Base-by-base conservation (phyloP, 1,140 invertebrate species). In the Cydia splendana region DNA sequence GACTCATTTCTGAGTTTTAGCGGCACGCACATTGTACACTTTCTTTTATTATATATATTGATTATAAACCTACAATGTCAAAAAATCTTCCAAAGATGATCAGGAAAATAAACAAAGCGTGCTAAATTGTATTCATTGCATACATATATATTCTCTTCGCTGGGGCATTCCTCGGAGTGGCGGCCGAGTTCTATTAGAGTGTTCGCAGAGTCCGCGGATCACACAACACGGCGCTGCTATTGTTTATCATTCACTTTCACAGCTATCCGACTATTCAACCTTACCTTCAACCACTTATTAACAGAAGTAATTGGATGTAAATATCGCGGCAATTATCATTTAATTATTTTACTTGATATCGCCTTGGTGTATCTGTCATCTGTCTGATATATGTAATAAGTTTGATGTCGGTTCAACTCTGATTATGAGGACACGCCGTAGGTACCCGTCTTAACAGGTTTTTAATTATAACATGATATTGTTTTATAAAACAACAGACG, bases 111-210 rank as follows among this genome's bases (percentile, higher is more conserved):
- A 67, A 67, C 65, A 38, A 71, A 10, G 34, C 67, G 38, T 38
- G 38, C n/a, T 34, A 42, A 69, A n/a, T 38, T 69, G 13, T 48
- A 48, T 15, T 69, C 34, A 13, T 30, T 38, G 15, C 57, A 62
- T 71, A 71, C 83, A 87, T 91, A 86, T 80, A 75, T 48, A 2
- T 48, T 48, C 45, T 48, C 10, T 81, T 91, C 88, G 89, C 88
- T 77, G 12, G 75, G 73, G 79, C 86, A 89, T 88, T 89, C 85
- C 85, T 78, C 79, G 71, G 71, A 86, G 82, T 80, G 81, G 82
- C 82, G 79, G 53, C 7, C 79, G 85, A 84, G 82, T 13, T 38
- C 34, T 90, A 90, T 88, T 86, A 80, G 80, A 79, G 78, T 12
- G 9, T 9, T 42, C 82, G 80, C 77, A 80, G 82, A 81, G 80